These are phyloP conservation scores for Brachionus angularis DNA, from an alignment of 1,140 invertebrate genomes.

Conservation along the genomic window DNA sequence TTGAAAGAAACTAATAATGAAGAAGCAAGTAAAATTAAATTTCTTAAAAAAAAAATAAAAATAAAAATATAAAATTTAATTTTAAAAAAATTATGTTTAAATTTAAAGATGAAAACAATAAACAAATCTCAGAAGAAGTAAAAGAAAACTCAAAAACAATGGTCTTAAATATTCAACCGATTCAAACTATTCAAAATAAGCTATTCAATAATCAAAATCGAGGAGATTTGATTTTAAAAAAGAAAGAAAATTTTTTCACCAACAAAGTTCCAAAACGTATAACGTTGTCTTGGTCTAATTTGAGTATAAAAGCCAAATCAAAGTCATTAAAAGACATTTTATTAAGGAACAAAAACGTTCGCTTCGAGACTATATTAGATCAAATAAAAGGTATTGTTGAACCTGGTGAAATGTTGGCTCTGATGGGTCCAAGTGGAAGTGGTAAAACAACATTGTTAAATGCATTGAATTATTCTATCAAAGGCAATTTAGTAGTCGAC, in stretches of 20 bases:
- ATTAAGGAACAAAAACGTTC: neutral
- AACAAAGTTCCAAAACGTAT: neutral
- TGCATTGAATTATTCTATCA: slow-evolving; percentile 74
- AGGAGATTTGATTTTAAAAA: too few species aligned
- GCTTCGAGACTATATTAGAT: slow-evolving; percentile 16
- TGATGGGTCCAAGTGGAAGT: slow-evolving; percentile 46
- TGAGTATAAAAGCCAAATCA: neutral
- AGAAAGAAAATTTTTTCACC: neutral
- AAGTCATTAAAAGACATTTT: neutral
- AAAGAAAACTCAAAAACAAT: too few species aligned
- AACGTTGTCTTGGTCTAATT: slow-evolving; percentile 13
- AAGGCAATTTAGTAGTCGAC: slow-evolving; percentile 66
- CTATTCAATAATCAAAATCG: too few species aligned
- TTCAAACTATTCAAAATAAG: too few species aligned
- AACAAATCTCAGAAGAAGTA: too few species aligned
- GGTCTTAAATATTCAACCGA: too few species aligned
- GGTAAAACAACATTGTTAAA: slow-evolving; percentile 94
- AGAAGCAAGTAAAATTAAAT: too few species aligned
- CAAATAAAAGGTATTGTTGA: slow-evolving; percentile 39
- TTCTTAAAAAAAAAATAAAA: too few species aligned
- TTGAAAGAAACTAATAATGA: too few species aligned
- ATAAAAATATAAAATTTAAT: too few species aligned
- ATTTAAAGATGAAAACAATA: too few species aligned
- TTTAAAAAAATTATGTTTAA: too few species aligned
- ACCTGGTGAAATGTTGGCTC: slow-evolving; percentile 23